Evolutionary conservation across 1,140 invertebrate genomes (phyloP).

Genomic region (Paraescarpia echinospica): DNA sequence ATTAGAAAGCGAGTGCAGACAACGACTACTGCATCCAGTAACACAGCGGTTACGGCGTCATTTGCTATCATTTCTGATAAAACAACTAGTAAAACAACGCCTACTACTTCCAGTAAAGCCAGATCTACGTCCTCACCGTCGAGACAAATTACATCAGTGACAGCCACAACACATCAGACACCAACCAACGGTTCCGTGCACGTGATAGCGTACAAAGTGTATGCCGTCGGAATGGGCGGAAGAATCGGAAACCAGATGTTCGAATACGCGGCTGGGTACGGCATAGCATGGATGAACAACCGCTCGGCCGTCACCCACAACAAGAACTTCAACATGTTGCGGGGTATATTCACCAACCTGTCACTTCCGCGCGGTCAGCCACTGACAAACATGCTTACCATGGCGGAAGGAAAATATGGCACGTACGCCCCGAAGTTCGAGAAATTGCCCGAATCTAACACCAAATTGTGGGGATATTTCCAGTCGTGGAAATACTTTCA

Average conservation of each 20-base stretch:
- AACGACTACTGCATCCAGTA: too few species aligned
- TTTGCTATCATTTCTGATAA: too few species aligned
- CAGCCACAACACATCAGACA: too few species aligned
- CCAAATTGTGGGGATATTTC: not conserved
- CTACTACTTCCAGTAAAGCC: too few species aligned
- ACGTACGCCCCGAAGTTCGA: not conserved
- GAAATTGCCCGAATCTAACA: not conserved
- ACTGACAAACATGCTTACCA: not conserved
- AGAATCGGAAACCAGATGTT: constrained; percentile 28
- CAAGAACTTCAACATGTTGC: too few species aligned
- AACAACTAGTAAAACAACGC: too few species aligned
- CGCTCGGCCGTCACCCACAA: not conserved
- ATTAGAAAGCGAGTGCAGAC: too few species aligned
- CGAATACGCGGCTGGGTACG: constrained; percentile 20
- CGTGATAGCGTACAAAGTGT: not conserved
- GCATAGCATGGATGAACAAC: constrained; percentile 10
- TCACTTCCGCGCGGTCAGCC: not conserved
- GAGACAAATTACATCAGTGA: too few species aligned
- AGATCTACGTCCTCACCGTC: too few species aligned
- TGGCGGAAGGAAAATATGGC: not conserved
- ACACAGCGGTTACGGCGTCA: too few species aligned
- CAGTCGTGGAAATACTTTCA: constrained; percentile 6
- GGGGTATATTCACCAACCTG: not conserved
- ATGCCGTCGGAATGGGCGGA: not conserved
- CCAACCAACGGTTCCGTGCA: too few species aligned